A percentile compares a stretch with the other conserved stretches of the same genome.
Conservation (phyloP, 2,888 invertebrate genomes). For the Stramonita haemastoma region DNA sequence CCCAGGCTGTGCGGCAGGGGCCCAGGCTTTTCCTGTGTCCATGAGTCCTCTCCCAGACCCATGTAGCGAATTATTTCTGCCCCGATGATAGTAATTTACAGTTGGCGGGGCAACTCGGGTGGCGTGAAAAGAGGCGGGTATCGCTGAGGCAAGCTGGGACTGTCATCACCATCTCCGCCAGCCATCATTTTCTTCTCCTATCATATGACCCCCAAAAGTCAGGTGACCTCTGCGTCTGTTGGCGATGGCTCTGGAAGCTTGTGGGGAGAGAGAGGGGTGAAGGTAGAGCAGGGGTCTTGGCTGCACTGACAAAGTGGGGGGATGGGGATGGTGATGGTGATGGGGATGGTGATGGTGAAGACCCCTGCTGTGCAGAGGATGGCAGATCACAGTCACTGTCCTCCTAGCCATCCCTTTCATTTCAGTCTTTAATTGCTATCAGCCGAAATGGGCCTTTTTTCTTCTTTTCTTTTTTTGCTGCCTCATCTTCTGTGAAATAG, state of each 20-base stretch:
- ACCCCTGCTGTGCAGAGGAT: slow-evolving; percentile 6
- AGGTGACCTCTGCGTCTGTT: slow-evolving; percentile 37
- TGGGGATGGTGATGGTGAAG: neutral
- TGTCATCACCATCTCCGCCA: slow-evolving; percentile 11
- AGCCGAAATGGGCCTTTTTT: no score
- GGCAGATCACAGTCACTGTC: neutral
- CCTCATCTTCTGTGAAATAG: no score
- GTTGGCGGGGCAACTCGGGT: slow-evolving; percentile 32
- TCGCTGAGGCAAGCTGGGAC: slow-evolving; percentile 23
- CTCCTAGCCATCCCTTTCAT: neutral
- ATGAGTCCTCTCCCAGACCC: slow-evolving; percentile 19
- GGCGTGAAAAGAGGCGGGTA: slow-evolving; percentile 29
- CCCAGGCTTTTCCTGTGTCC: slow-evolving; percentile 11
- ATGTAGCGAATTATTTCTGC: slow-evolving; percentile 52
- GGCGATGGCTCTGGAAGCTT: neutral
- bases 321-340: neutral
- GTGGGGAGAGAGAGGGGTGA: no score
- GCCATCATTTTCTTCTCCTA: neutral
- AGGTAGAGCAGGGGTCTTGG: no score
- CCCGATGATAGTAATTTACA: slow-evolving; percentile 48
- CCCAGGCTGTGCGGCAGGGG: neutral
- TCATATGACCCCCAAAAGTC: slow-evolving; percentile 30
- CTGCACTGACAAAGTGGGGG: neutral
- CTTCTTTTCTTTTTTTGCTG: no score
- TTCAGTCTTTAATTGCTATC: slow-evolving; percentile 5